These are phyloP conservation scores for Emys orbicularis DNA, from an alignment of 2,797 vertebrate species.

Conservation along the genomic window DNA sequence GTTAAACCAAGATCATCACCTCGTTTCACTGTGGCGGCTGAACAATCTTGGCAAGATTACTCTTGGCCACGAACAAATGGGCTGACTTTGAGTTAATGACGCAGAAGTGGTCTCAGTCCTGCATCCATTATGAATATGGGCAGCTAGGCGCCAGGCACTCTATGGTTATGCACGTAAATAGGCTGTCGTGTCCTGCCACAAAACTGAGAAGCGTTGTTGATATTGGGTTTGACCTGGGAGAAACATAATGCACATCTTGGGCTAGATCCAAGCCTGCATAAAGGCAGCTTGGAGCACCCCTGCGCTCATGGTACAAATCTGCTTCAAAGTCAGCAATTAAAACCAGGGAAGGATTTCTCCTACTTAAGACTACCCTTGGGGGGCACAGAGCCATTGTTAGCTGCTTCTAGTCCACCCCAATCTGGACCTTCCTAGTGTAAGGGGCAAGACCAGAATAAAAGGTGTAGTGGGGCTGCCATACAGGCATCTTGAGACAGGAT, in stretches of 20 bases:
- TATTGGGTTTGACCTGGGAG: not conserved
- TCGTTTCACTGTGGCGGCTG: not conserved
- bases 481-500: not conserved
- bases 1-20: not conserved
- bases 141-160: not conserved
- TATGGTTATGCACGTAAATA: not conserved
- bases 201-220: not conserved
- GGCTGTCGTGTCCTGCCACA: not conserved
- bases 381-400: not conserved
- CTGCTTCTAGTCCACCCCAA: not conserved
- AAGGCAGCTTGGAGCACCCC: not conserved
- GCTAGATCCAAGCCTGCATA: not conserved
- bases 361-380: not conserved
- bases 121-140: not conserved
- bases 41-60: not conserved
- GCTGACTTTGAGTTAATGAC: not conserved
- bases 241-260: not conserved
- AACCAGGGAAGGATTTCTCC: not conserved
- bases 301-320: not conserved
- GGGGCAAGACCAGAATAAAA: not conserved
- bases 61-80: not conserved
- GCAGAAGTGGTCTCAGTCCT: not conserved
- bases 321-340: not conserved
- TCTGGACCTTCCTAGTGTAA: not conserved
- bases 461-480: not conserved